phyloP scores from a whole-genome alignment of 1,140 invertebrate genomes.

The Ips typographus region DNA sequence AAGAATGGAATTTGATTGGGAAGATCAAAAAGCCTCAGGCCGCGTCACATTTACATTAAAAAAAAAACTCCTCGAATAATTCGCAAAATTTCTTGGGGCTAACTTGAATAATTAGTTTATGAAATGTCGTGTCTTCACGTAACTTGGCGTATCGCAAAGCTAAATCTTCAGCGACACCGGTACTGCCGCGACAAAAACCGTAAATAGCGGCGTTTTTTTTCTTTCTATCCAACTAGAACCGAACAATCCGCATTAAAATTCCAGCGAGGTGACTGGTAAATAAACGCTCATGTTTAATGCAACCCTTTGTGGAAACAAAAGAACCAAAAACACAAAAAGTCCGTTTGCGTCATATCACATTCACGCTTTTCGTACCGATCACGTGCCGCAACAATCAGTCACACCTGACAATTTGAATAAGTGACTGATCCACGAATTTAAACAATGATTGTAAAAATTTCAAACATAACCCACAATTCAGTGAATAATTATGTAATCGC shows the following conservation, averaged over 20 bases:
- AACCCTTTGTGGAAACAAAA: slow-evolving; percentile 3
- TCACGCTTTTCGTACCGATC: slow-evolving; percentile 9
- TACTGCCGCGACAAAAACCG: background rate
- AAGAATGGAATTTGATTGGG: too few relatives aligned
- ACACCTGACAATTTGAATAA: too few relatives aligned
- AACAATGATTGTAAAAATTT: too few relatives aligned
- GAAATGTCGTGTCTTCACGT: slow-evolving; percentile 6
- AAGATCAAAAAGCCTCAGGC: too few relatives aligned
- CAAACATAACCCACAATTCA: too few relatives aligned
- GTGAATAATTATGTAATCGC: too few relatives aligned
- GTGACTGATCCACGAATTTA: too few relatives aligned
- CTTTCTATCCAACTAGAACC: background rate
- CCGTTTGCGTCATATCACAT: slow-evolving; percentile 10
- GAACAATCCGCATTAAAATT: slow-evolving; percentile 12
- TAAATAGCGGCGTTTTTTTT: slow-evolving; percentile 7
- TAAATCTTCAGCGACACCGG: slow-evolving; percentile 2
- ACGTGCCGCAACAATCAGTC: background rate
- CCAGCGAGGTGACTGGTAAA: slow-evolving; percentile 10
- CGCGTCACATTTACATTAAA: too few relatives aligned
- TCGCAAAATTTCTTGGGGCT: too few relatives aligned
- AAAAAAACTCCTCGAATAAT: too few relatives aligned
- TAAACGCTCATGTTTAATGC: slow-evolving; percentile 14
- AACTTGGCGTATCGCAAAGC: background rate
- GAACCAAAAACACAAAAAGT: slow-evolving; percentile 5
- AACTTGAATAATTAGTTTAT: background rate